Percentiles rank a stretch among this genome's conserved stretches.
Evolutionary conservation across 1,140 invertebrate species (phyloP).

Genomic region (Platyscapa corneri): DNA sequence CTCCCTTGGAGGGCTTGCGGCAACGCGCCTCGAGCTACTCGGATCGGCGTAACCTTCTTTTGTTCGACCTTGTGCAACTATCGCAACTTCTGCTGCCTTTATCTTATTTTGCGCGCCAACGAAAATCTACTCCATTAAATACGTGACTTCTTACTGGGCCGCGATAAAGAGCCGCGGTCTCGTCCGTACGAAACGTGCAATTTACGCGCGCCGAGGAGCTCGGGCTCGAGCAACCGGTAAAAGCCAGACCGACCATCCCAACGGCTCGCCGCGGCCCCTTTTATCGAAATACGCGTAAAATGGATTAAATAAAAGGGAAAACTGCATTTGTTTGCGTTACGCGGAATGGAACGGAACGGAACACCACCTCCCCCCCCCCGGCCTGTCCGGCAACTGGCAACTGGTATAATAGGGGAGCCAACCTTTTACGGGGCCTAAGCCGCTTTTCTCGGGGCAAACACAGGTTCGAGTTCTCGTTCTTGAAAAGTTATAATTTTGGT

Average conservation of each 20-base stretch:
- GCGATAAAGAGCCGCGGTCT: too few species aligned
- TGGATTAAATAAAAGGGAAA: neutral
- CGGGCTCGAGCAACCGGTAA: too few species aligned
- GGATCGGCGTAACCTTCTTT: neutral
- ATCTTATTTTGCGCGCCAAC: neutral
- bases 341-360: neutral
- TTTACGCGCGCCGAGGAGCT: neutral
- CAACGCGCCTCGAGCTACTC: neutral
- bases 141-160: neutral
- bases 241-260: too few species aligned
- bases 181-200: neutral
- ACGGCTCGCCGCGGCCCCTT: neutral
- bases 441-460: neutral
- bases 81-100: neutral
- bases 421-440: neutral
- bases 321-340: neutral
- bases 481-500: neutral
- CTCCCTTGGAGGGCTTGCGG: constrained; percentile 3
- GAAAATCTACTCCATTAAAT: neutral
- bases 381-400: too few species aligned
- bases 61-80: constrained; percentile 1
- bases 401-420: neutral
- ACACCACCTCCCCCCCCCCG: too few species aligned
- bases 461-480: neutral
- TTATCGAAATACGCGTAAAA: neutral